Conservation (phyloP, 2,888 invertebrate genomes). For the Ochlodes sylvanus region DNA sequence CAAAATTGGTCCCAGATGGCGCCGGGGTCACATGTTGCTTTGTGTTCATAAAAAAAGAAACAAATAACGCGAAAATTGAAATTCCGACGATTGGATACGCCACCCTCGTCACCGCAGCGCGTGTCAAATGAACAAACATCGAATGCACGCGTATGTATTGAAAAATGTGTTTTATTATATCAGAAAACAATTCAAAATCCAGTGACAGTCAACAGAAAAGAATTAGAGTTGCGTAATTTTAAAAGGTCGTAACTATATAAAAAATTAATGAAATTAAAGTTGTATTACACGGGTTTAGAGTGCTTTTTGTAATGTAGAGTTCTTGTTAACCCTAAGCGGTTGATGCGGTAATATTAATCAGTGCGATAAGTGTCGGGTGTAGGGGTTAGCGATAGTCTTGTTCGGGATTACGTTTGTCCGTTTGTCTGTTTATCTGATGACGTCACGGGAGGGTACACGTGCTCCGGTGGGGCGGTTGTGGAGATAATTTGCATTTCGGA, state of each 20-base stretch:
- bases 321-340: constrained; percentile 54
- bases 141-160: constrained; percentile 9
- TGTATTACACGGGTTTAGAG: neutral
- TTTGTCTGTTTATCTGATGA: constrained; percentile 60
- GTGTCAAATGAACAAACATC: constrained; percentile 63
- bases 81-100: constrained; percentile 62
- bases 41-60: constrained; percentile 64
- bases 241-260: constrained; percentile 6
- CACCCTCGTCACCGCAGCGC: constrained; percentile 52
- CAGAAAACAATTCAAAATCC: constrained; percentile 19
- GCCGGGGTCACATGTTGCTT: constrained; percentile 59
- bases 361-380: constrained; percentile 55
- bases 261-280: neutral
- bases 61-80: constrained; percentile 67
- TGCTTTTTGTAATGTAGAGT: neutral
- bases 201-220: neutral
- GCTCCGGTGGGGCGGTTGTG: constrained; percentile 48
- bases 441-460: constrained; percentile 48
- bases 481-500: constrained; percentile 35
- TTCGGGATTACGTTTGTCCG: constrained; percentile 52
- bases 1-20: constrained; percentile 31
- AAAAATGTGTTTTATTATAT: constrained; percentile 38
- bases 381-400: constrained; percentile 41
- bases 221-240: neutral
- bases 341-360: constrained; percentile 62